Percentiles rank a stretch among this genome's conserved stretches.
Conservation (phyloP, 1,140 invertebrate genomes). For the Hylyphantes graminicola region DNA sequence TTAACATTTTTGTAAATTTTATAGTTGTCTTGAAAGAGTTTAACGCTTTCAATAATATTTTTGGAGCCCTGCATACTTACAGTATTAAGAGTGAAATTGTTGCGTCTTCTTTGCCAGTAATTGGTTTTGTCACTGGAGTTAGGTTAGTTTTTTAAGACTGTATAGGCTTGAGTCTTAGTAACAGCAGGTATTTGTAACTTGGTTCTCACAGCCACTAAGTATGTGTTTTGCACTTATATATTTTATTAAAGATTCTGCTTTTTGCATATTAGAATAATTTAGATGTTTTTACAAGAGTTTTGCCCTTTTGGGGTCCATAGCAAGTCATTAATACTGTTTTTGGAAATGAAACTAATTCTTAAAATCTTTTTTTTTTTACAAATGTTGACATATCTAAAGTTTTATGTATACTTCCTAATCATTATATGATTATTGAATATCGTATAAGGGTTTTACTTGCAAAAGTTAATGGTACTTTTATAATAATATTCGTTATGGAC, state of each 20-base stretch:
- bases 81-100: slow-evolving; percentile 48
- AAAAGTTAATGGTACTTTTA: no score
- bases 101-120: slow-evolving; percentile 13
- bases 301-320: background rate
- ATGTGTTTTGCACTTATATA: slow-evolving; percentile 21
- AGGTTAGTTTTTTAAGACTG: background rate
- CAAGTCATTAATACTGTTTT: background rate
- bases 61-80: slow-evolving; percentile 52
- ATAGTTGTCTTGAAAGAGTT: slow-evolving; percentile 20
- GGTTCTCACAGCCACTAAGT: background rate
- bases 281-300: slow-evolving; percentile 47
- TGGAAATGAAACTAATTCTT: no score
- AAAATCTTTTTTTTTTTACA: no score
- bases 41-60: slow-evolving; percentile 39
- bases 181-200: slow-evolving; percentile 1
- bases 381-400: no score
- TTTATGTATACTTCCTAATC: no score
- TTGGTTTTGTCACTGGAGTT: background rate
- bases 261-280: slow-evolving; percentile 51
- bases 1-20: slow-evolving; percentile 53
- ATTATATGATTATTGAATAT: no score
- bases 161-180: background rate
- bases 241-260: slow-evolving; percentile 26
- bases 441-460: no score
- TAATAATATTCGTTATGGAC: background rate